Conservation (phyloP, 1,140 invertebrate species). For the Musca domestica region DNA sequence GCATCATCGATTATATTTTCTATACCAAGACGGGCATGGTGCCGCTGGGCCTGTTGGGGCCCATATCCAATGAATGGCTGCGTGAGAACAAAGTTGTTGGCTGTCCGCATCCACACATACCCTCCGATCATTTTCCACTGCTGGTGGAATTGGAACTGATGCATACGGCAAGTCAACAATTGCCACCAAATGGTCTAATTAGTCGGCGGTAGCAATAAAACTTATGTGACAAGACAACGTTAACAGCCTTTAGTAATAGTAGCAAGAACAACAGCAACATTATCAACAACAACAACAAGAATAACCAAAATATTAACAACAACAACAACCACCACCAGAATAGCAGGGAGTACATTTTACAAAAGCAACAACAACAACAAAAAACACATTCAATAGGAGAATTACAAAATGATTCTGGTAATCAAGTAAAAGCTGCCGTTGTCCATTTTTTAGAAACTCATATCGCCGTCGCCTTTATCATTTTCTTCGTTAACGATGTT, state of each 20-base stretch:
- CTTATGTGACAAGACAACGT: constrained; percentile 29
- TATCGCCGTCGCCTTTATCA: neutral
- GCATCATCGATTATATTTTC: constrained; percentile 99
- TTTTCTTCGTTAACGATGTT: neutral
- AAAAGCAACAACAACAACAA: constrained; percentile 4
- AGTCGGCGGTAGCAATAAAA: constrained; percentile 32
- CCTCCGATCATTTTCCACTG: constrained; percentile 97
- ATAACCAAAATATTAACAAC: neutral
- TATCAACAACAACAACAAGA: constrained; percentile 21
- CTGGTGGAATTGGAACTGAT: constrained; percentile 92
- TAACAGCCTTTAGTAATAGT: constrained; percentile 10
- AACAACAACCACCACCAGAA: constrained; percentile 3
- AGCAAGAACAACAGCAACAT: constrained; percentile 21
- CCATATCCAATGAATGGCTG: constrained; percentile 92
- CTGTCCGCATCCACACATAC: constrained; percentile 97
- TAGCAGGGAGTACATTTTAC: neutral
- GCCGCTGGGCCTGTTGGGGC: constrained; percentile 88
- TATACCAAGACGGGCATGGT: constrained; percentile 93
- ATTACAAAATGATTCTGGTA: neutral
- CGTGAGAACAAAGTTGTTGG: constrained; percentile 92
- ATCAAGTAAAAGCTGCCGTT: constrained; percentile 12
- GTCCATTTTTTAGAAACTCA: constrained; percentile 1
- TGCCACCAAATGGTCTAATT: constrained; percentile 60
- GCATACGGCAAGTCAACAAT: constrained; percentile 55
- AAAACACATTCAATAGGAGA: neutral